Evolutionary conservation across 2,888 invertebrate genomes (phyloP), one percentile per base, ranked within the genome.

Genomic region (Acleris literana): DNA sequence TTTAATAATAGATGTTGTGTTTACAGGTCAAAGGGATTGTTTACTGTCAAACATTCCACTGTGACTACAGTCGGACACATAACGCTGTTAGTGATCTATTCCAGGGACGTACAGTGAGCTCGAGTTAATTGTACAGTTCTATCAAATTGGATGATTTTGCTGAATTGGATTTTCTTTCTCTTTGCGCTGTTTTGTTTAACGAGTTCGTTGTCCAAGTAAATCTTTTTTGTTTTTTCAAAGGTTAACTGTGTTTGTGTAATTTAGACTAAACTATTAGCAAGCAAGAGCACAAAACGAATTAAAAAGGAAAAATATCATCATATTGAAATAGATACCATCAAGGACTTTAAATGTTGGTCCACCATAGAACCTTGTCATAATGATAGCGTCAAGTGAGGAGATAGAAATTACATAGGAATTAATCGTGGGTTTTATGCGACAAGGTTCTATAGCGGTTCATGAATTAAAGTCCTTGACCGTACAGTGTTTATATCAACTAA

Each of bases 161-260:
- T 51, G 56, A 25, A 63, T 56, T 63, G 43, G 44, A 51, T 56
- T 56, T 48, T 43, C 62, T 62, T 58, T 39, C 29, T 55, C 11
- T 17, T 53, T 3, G 25, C 29, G 51, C 51, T 22, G 46, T 46
- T 46, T 46, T 17, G 46, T 46, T 44, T 46, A 46, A 46, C 46
- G 46, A 46, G 46, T 46, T 39, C 39, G 46, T 16, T 46, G 46
- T 44, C 16, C 5, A 44, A 16, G 4, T 46, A n/a, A n/a, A 17
- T n/a, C 5, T 17, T 3, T n/a, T 46, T 46, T 46, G 16, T 16
- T 46, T n/a, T 44, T 46, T 46, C 1, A 46, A 46, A n/a, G 2
- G 13, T n/a, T 29, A n/a, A 25, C n/a, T 18, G 49, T 17, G 16
- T n/a, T n/a, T n/a, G 46, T 46, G n/a, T n/a, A 13, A 17, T 44